Evolutionary conservation across 2,888 invertebrate genomes (phyloP).

Genomic region (Chymomyza fuscimana): DNA sequence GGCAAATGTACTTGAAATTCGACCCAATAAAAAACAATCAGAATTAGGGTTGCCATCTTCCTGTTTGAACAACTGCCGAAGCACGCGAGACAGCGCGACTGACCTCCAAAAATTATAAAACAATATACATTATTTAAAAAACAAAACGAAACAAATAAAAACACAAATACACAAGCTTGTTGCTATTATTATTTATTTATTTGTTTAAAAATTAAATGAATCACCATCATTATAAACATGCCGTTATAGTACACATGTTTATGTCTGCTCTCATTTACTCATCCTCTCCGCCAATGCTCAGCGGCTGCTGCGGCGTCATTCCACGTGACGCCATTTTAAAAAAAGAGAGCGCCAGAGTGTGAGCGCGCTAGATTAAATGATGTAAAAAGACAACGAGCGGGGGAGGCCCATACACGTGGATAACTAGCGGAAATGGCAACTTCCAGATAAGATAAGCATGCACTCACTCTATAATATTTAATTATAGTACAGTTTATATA

Average conservation of each 20-base stretch:
- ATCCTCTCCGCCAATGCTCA: neutral
- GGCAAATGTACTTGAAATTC: neutral
- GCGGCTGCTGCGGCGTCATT: neutral
- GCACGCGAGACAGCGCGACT: neutral
- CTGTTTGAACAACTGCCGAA: neutral
- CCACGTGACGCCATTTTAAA: neutral
- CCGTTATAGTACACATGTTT: neutral
- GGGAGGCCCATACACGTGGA: neutral
- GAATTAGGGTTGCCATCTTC: neutral
- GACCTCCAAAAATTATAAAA: neutral
- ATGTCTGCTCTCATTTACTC: neutral
- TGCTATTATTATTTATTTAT: neutral
- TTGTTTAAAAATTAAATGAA: neutral
- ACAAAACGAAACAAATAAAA: no score
- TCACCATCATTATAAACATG: neutral
- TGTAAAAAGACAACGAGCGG: no score
- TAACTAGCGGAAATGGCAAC: constrained; percentile 1
- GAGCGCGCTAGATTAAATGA: no score
- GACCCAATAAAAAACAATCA: neutral
- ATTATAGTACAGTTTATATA: no score
- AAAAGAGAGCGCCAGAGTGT: neutral
- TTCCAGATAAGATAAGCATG: constrained; percentile 4
- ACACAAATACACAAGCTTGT: neutral
- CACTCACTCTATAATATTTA: neutral
- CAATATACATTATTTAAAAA: neutral